phyloP scores from a whole-genome alignment of 2,113 vertebrate species.

The Pelobates fuscus region DNA sequence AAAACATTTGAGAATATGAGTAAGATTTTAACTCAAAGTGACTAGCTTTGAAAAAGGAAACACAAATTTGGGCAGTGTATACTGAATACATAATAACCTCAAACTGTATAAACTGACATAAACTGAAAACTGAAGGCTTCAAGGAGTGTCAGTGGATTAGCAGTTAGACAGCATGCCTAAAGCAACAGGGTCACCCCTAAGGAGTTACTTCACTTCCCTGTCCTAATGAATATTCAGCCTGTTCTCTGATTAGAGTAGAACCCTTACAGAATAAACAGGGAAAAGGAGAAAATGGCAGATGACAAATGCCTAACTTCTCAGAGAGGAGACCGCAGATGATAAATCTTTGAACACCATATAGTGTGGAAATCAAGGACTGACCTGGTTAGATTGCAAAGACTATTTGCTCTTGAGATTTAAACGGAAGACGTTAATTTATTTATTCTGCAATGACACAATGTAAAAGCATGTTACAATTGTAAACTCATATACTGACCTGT shows the following conservation, averaged over 20 bases:
- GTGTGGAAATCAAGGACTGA: neutral
- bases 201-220: conserved; percentile 21
- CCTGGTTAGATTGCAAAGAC: conserved; percentile 18
- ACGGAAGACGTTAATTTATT: neutral
- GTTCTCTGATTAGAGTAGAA: conserved; percentile 35
- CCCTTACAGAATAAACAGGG: conserved; percentile 7
- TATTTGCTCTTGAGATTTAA: neutral
- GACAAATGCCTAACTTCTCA: conserved; percentile 21
- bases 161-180: conserved; percentile 19
- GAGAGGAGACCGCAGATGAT: conserved; percentile 11
- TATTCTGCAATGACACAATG: neutral
- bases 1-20: no score
- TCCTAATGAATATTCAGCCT: conserved; percentile 37
- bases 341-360: conserved; percentile 13
- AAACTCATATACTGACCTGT: neutral
- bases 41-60: conserved; percentile 12
- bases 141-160: conserved; percentile 27
- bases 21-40: conserved; percentile 20
- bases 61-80: conserved; percentile 20
- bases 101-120: conserved; percentile 28
- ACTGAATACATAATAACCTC: conserved; percentile 33
- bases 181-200: conserved; percentile 26
- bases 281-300: conserved; percentile 28
- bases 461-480: neutral
- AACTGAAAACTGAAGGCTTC: conserved; percentile 36